Evolutionary conservation across 2,888 invertebrate species (phyloP).

Genomic region (Ceriagrion tenellum): DNA sequence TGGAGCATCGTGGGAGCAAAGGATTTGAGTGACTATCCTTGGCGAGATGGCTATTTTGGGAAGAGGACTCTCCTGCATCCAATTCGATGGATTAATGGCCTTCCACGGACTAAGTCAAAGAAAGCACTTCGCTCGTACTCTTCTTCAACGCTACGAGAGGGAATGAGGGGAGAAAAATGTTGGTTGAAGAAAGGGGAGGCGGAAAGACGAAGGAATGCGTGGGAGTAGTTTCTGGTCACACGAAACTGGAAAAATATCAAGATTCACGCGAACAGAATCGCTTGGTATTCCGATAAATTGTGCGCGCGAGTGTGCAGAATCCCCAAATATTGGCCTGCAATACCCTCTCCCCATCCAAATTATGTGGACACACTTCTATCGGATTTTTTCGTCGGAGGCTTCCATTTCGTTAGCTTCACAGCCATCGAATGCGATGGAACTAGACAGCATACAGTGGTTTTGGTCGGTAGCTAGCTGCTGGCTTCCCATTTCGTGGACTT

Average conservation of each 20-base stretch:
- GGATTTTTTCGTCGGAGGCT: background rate
- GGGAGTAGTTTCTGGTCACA: constrained; percentile 11
- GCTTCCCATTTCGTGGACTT: no score
- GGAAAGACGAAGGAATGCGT: background rate
- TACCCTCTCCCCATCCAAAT: background rate
- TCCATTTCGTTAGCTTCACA: background rate
- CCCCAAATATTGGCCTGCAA: background rate
- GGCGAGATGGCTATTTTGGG: background rate
- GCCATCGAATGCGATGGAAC: background rate
- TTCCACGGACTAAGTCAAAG: background rate
- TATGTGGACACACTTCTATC: background rate
- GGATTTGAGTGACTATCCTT: background rate
- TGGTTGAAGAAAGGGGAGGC: background rate
- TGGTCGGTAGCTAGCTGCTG: no score
- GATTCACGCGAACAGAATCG: background rate
- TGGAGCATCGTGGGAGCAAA: background rate
- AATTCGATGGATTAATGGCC: background rate
- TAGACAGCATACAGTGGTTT: no score
- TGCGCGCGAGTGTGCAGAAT: background rate
- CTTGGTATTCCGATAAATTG: background rate
- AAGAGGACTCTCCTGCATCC: background rate
- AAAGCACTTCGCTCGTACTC: background rate
- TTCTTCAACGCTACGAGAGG: background rate
- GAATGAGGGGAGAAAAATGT: background rate
- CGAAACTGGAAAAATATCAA: background rate